Evolutionary conservation across 2,113 vertebrate genomes (phyloP).

Genomic region (Nycticryphes semicollaris): DNA sequence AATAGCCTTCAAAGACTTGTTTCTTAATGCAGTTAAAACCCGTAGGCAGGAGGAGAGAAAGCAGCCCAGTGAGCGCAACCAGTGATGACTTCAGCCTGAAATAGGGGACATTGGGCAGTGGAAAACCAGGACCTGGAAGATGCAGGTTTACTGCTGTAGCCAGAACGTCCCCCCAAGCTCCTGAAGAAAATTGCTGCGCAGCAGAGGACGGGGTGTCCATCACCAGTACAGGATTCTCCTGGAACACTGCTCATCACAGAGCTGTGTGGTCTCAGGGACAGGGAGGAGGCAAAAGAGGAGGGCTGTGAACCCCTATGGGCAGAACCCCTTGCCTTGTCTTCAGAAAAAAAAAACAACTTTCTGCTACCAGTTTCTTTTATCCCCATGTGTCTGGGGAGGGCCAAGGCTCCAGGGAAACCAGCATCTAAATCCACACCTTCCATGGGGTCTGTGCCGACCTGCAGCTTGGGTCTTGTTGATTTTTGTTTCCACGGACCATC

Average conservation of each 20-base stretch:
- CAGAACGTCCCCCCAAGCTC: not conserved
- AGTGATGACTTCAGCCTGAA: not conserved
- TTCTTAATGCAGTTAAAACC: conserved; percentile 30
- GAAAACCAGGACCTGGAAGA: not conserved
- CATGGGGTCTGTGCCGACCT: fast-evolving
- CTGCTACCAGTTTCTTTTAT: not conserved
- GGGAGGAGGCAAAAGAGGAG: not conserved
- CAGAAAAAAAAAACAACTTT: not conserved
- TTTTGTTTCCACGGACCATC: not conserved
- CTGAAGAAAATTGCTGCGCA: not conserved
- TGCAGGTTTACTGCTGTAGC: not conserved
- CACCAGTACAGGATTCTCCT: not conserved
- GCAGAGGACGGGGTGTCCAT: not conserved
- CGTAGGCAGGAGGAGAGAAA: not conserved
- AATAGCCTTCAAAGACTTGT: conserved; percentile 41
- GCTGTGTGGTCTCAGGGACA: not conserved
- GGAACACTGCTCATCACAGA: not conserved
- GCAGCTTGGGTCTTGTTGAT: not conserved
- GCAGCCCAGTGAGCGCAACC: not conserved
- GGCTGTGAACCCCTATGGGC: not conserved
- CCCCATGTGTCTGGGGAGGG: not conserved
- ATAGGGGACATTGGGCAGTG: not conserved
- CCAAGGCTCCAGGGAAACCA: not conserved
- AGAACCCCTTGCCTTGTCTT: not conserved
- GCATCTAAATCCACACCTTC: not conserved